A percentile compares a stretch with the other conserved stretches of the same genome.
Conservation (phyloP, 2,888 invertebrate species). For the Thecocarcelia acutangulata region DNA sequence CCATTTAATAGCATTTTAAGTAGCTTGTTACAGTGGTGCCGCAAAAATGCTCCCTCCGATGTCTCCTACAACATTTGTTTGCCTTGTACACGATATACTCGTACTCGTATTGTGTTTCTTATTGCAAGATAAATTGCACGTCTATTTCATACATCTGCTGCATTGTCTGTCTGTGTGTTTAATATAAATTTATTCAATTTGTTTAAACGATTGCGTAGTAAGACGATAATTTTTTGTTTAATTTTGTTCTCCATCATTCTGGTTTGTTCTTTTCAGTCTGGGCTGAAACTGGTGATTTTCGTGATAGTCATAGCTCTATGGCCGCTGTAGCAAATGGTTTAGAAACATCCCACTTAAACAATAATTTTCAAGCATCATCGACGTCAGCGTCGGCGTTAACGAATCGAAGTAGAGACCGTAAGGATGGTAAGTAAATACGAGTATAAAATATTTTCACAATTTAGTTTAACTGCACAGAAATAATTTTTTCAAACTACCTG, state of each 20-base stretch:
- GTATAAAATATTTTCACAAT: background rate
- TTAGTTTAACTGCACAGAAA: no score
- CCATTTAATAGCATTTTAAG: conserved; percentile 78
- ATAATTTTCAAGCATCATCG: conserved; percentile 86
- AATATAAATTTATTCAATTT: conserved; percentile 31
- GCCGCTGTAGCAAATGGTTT: conserved; percentile 85
- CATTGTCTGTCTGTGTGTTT: conserved; percentile 29
- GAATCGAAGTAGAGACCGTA: conserved; percentile 81
- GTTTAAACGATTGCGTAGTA: conserved; percentile 70
- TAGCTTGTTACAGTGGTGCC: conserved; percentile 69
- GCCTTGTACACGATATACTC: no score
- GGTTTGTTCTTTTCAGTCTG: conserved; percentile 87
- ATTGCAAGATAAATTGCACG: conserved; percentile 22
- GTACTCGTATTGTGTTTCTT: no score
- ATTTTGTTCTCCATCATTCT: conserved; percentile 71
- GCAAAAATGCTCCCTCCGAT: background rate
- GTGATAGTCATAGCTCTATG: conserved; percentile 89
- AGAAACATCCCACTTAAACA: conserved; percentile 86
- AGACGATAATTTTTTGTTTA: conserved; percentile 76
- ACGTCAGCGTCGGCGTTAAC: conserved; percentile 86
- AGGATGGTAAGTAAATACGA: conserved; percentile 84
- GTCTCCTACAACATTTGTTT: background rate
- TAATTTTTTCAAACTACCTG: no score
- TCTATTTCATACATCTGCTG: conserved; percentile 22
- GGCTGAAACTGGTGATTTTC: conserved; percentile 94